Evolutionary conservation across 2,797 vertebrate genomes (phyloP).

Genomic region (Danio tinwini): DNA sequence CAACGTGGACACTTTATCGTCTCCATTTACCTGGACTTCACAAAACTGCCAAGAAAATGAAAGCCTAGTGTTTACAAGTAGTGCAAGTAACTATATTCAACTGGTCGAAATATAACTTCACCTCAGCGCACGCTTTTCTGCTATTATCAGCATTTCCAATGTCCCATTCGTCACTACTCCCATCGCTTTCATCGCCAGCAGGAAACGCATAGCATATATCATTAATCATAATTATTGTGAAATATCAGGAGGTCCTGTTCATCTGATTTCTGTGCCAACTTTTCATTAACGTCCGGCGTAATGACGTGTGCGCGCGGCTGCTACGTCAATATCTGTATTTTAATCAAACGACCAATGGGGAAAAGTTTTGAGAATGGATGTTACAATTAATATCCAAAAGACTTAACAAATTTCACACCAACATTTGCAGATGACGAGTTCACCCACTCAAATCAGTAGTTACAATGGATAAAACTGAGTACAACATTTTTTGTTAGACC

Average conservation of each 20-base stretch:
- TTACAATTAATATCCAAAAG: background rate
- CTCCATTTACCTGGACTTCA: background rate
- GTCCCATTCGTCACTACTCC: slow-evolving; percentile 74
- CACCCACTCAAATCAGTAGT: background rate
- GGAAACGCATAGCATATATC: slow-evolving; percentile 55
- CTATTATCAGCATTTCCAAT: slow-evolving; percentile 41
- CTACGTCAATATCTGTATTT: background rate
- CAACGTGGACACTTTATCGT: slow-evolving; percentile 73
- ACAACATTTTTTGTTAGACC: background rate
- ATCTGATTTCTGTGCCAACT: background rate
- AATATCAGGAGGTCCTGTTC: background rate
- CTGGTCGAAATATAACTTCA: slow-evolving; percentile 21
- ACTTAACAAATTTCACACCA: background rate
- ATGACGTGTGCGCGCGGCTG: background rate
- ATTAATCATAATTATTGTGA: slow-evolving; percentile 41
- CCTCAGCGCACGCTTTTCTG: slow-evolving; percentile 49
- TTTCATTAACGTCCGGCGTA: background rate
- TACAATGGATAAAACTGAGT: background rate
- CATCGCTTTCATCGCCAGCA: slow-evolving; percentile 77
- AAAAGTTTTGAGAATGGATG: background rate
- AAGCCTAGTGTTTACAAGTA: background rate
- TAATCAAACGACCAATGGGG: slow-evolving; percentile 19
- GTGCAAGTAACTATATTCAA: background rate
- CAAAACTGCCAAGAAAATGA: slow-evolving; percentile 39
- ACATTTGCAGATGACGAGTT: background rate